phyloP scores from a whole-genome alignment of 2,113 vertebrate species.

The Neolamprologus fasciatus region DNA sequence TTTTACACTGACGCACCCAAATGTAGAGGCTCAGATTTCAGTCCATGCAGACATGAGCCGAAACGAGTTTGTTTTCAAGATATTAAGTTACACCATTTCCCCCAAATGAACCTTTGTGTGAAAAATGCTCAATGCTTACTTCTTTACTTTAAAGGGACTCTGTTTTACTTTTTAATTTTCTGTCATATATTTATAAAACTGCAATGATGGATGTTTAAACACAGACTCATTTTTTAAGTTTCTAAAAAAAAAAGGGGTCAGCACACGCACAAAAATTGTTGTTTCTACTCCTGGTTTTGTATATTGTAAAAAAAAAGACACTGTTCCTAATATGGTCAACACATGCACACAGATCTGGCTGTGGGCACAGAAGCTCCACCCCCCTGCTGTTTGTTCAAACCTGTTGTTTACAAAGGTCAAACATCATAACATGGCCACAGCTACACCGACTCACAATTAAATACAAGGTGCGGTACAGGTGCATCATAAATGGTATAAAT shows the following conservation, averaged over 20 bases:
- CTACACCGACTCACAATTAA: neutral
- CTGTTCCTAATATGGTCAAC: neutral
- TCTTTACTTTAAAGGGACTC: neutral
- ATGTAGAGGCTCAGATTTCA: neutral
- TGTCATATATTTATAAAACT: neutral
- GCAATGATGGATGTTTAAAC: neutral
- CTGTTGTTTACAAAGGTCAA: neutral
- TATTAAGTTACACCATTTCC: neutral
- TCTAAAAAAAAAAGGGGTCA: accelerated
- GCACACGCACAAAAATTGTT: neutral
- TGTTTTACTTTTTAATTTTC: neutral
- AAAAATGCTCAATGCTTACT: neutral
- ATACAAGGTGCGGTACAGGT: neutral
- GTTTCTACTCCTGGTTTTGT: neutral
- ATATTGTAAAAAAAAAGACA: neutral
- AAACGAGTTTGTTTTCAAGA: neutral
- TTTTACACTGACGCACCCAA: neutral
- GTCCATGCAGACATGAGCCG: no score
- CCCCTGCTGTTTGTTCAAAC: neutral
- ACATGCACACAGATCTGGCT: neutral
- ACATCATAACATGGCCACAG: neutral
- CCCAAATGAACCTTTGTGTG: neutral
- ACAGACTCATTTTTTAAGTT: neutral
- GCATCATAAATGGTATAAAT: neutral
- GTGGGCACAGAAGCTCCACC: neutral